A percentile compares a stretch with the other conserved stretches of the same genome.
Evolutionary conservation across 2,797 vertebrate species (phyloP).

Genomic region (Esox lucius): DNA sequence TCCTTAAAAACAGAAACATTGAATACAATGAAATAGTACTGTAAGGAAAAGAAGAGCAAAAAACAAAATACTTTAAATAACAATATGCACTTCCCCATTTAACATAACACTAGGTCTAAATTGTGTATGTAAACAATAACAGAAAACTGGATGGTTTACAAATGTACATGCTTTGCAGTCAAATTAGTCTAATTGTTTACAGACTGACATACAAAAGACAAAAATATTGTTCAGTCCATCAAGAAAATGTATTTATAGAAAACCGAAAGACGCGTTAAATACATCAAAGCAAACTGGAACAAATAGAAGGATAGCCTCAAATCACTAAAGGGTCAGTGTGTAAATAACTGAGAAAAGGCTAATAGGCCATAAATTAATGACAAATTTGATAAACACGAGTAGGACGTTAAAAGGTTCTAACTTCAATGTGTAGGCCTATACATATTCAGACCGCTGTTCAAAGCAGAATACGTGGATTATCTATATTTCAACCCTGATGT

Average conservation of each 20-base stretch:
- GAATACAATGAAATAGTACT: background rate
- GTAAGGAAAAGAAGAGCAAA: background rate
- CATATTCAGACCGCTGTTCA: background rate
- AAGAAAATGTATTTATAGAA: background rate
- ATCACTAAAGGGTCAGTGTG: background rate
- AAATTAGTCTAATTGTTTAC: background rate
- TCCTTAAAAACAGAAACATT: conserved; percentile 74
- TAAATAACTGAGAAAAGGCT: background rate
- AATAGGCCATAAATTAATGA: background rate
- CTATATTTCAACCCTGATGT: background rate
- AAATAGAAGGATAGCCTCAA: background rate
- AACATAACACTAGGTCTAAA: background rate
- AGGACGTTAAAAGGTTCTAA: background rate
- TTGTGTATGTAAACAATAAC: background rate
- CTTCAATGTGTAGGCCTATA: background rate
- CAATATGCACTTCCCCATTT: background rate
- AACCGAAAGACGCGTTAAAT: background rate
- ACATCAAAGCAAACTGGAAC: background rate
- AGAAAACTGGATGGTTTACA: background rate
- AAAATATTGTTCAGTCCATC: background rate
- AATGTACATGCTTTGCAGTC: background rate
- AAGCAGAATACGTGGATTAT: background rate
- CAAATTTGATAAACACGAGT: background rate
- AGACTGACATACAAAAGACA: background rate
- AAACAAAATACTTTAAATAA: background rate